Evolutionary conservation across 2,113 vertebrate species (phyloP), one percentile per base, ranked within the genome.

Genomic region (Blennius ocellaris): DNA sequence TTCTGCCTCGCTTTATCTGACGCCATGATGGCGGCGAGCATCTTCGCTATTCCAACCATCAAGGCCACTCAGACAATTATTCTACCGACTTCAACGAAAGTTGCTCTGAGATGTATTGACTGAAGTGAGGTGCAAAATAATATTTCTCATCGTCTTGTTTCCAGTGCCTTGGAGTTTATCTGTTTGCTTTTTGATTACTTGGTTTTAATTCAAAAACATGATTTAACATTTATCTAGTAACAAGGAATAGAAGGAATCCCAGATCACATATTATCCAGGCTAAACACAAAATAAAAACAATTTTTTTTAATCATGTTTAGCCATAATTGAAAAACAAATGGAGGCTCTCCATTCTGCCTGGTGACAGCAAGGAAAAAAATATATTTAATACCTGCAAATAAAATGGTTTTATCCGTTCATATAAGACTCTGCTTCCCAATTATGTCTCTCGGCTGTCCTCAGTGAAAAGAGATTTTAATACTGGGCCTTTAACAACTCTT

Each of bases 381-480:
- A 62, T n/a, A 73, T 69, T 50, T 41, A 69, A 65, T 69, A 17
- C 52, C 21, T 51, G 48, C 48, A 69, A 2, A 6, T 59, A 50
- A n/a, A 70, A 47, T 6, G 58, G 21, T 62, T 65, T 39, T 45
- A 52, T 77, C 36, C 6, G 11, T 9, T 41, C 14, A 6, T 64
- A 60, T 68, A 63, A 60, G 49, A 45, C 38, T 49, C 14, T 59
- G n/a, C 40, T 37, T 62, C 7, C 6, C 15, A 11, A 8, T 6
- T 15, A 58, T 17, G 53, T 38, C 14, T 16, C 21, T 45, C 11
- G 43, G 55, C 52, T 30, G 9, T 9, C 10, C 15, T 51, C 57
- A 57, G 15, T 36, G 15, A 62, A 21, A 57, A 21, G 7, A n/a
- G 44, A 30, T 30, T 17, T 44, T 11, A 51, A 44, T 21, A 1